A percentile compares a stretch with the other conserved stretches of the same genome.
These are phyloP conservation scores for Aricia artaxerxes DNA, from an alignment of 2,888 invertebrate genomes.

Conservation along the genomic window DNA sequence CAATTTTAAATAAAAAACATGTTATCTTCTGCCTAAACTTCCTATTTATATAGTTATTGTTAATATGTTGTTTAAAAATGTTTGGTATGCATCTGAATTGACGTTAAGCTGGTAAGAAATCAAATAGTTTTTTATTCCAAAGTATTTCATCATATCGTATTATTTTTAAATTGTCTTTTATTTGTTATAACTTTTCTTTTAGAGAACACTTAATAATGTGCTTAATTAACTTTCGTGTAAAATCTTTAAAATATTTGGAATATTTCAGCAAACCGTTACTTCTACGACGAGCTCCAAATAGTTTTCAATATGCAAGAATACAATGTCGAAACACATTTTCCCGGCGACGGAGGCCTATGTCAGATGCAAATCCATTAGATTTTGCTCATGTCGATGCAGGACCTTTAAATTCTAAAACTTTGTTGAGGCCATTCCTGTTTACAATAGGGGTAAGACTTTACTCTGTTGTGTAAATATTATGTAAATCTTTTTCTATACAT, in stretches of 20 bases:
- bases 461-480: neutral
- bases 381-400: conserved; percentile 65
- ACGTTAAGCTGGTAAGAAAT: conserved; percentile 59
- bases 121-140: conserved; percentile 10
- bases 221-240: neutral
- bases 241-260: neutral
- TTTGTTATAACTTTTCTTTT: neutral
- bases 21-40: conserved; percentile 1
- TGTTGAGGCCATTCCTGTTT: conserved; percentile 83
- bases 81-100: conserved; percentile 62
- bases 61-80: conserved; percentile 72
- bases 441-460: conserved; percentile 80
- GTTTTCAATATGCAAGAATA: conserved; percentile 47
- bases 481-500: neutral
- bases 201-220: neutral
- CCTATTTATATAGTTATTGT: conserved; percentile 30
- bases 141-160: neutral
- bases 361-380: conserved; percentile 66
- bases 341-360: conserved; percentile 52
- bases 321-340: conserved; percentile 62
- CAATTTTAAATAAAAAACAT: neutral
- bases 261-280: conserved; percentile 46
- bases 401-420: conserved; percentile 63
- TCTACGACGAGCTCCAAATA: conserved; percentile 41
- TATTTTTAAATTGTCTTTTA: neutral